Percentiles rank a stretch among this genome's conserved stretches.
phyloP scores from a whole-genome alignment of 2,113 vertebrate genomes.

The Sceloporus undulatus region DNA sequence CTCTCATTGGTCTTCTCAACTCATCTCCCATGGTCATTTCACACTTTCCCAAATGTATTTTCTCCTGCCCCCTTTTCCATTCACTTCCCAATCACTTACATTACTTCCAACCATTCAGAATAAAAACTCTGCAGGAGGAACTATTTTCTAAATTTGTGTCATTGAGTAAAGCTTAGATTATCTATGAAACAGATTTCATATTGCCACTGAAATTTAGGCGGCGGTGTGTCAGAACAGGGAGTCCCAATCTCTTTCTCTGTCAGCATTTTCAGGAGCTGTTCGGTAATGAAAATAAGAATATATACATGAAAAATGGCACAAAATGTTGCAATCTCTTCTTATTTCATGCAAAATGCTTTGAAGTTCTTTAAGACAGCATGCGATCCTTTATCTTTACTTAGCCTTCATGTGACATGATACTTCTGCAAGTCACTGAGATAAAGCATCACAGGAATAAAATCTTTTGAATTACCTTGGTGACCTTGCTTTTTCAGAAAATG shows the following conservation, averaged over 20 bases:
- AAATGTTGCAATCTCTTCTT: constrained; percentile 49
- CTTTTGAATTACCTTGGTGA: constrained; percentile 45
- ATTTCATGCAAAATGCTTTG: constrained; percentile 59
- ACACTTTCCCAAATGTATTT: neutral
- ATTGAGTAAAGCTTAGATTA: neutral
- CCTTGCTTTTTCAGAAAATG: constrained; percentile 44
- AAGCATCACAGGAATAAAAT: constrained; percentile 49
- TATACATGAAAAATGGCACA: constrained; percentile 22
- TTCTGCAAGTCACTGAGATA: constrained; percentile 56
- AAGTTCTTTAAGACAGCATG: constrained; percentile 55
- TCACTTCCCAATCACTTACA: neutral
- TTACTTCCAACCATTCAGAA: neutral
- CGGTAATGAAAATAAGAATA: constrained; percentile 19
- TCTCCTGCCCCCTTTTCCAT: neutral
- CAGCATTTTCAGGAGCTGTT: neutral
- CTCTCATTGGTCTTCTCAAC: neutral
- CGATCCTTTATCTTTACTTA: constrained; percentile 34
- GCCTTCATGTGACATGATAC: constrained; percentile 42
- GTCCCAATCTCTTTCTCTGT: neutral
- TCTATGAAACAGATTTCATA: neutral
- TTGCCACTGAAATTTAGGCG: neutral
- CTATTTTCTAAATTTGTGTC: neutral
- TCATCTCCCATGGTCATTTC: neutral
- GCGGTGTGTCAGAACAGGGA: neutral
- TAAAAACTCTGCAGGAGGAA: neutral